phyloP scores from a whole-genome alignment of 2,113 vertebrate species.

The Thalassoma bifasciatum region DNA sequence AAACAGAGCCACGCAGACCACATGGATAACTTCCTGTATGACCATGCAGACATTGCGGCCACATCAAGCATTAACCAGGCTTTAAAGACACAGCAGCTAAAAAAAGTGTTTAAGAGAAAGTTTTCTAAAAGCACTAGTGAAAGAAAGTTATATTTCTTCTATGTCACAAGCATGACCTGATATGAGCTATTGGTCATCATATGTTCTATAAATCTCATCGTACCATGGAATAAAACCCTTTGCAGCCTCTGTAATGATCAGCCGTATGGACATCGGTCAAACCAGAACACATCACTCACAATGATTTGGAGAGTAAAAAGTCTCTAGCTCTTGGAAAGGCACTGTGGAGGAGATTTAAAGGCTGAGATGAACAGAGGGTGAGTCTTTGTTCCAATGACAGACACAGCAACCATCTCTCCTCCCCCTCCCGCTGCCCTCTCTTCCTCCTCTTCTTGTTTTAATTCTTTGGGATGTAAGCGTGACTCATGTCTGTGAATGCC shows the following conservation, averaged over 20 bases:
- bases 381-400: conserved; percentile 76
- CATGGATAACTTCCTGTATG: too few species aligned
- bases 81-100: too few species aligned
- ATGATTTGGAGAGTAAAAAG: conserved; percentile 56
- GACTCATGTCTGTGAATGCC: conserved; percentile 76
- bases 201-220: background rate
- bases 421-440: background rate
- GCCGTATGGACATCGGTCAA: background rate
- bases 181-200: background rate
- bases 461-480: conserved; percentile 71
- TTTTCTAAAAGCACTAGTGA: too few species aligned
- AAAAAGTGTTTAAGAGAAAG: too few species aligned
- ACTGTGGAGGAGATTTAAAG: conserved; percentile 57
- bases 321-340: conserved; percentile 31
- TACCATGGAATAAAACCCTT: background rate
- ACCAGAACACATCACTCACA: conserved; percentile 49
- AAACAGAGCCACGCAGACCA: too few species aligned
- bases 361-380: conserved; percentile 69
- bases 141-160: too few species aligned
- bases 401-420: background rate
- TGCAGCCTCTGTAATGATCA: background rate
- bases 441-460: conserved; percentile 48
- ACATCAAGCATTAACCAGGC: too few species aligned
- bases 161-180: background rate
- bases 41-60: too few species aligned